Conservation (phyloP, 2,113 vertebrate species). For the Bos indicus region DNA sequence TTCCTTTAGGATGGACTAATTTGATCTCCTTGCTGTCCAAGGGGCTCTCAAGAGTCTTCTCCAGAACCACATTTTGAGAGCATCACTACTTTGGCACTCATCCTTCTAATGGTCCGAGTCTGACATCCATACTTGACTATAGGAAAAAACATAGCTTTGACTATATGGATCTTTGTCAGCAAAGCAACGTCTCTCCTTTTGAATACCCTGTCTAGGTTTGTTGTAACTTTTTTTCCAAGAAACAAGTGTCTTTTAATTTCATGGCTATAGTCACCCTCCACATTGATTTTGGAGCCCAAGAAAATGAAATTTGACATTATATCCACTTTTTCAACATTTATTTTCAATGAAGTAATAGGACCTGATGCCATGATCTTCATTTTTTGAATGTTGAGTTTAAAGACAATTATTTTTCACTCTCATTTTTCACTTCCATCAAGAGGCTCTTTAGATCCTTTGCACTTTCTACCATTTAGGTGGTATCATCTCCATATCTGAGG, state of each 20-base stretch:
- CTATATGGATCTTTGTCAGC: background rate
- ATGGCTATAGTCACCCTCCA: background rate
- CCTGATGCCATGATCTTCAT: fast-evolving
- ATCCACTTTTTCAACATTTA: background rate
- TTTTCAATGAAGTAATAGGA: background rate
- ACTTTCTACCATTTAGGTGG: background rate
- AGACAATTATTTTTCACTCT: background rate
- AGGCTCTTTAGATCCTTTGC: background rate
- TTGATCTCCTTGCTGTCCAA: background rate
- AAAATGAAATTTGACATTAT: background rate
- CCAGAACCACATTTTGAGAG: background rate
- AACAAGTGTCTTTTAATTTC: background rate
- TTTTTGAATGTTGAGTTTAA: background rate
- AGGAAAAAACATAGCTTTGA: background rate
- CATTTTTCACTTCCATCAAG: background rate
- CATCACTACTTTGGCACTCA: background rate
- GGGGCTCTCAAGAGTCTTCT: background rate
- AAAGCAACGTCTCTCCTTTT: background rate
- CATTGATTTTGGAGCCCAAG: background rate
- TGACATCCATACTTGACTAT: background rate
- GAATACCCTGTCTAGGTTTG: background rate
- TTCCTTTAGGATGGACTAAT: background rate
- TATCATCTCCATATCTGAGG: background rate
- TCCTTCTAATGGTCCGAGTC: background rate
- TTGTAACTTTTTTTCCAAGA: background rate